Evolutionary conservation across 2,113 vertebrate genomes (phyloP).

Genomic region (Aspidoscelis tigris): DNA sequence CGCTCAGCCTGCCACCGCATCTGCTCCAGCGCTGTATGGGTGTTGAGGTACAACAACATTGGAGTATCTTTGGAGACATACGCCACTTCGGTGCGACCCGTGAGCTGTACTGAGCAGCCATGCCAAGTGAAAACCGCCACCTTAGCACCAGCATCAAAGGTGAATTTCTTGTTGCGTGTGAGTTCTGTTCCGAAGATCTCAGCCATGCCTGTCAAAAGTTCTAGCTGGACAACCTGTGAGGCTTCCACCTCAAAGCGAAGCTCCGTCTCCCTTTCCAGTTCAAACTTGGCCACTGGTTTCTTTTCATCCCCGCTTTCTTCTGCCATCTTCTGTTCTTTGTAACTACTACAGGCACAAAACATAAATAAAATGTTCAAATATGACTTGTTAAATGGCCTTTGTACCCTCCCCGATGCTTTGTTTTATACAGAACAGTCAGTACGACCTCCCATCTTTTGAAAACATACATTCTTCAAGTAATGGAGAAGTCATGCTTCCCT

Average conservation of each 20-base stretch:
- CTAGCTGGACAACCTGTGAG: conserved; percentile 88
- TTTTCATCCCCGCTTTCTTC: conserved; percentile 77
- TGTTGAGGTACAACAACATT: conserved; percentile 96
- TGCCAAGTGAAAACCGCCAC: conserved; percentile 98
- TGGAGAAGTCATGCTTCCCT: not conserved
- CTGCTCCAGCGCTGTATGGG: conserved; percentile 95
- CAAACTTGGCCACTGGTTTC: conserved; percentile 88
- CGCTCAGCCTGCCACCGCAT: conserved; percentile 95
- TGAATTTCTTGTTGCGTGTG: conserved; percentile 95
- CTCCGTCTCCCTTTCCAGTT: conserved; percentile 96
- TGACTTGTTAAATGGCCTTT: not conserved
- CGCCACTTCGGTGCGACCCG: conserved; percentile 93
- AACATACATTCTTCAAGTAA: not conserved
- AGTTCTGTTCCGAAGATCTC: conserved; percentile 97
- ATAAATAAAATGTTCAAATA: conserved; percentile 9
- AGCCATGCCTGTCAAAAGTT: conserved; percentile 90
- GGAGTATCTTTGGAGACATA: conserved; percentile 96
- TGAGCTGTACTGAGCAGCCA: conserved; percentile 90
- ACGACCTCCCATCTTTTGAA: not conserved
- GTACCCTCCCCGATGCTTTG: not conserved
- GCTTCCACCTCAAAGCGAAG: conserved; percentile 96
- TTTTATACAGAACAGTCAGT: not conserved
- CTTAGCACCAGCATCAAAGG: conserved; percentile 92
- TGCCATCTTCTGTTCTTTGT: conserved; percentile 58
- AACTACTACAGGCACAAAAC: not conserved